Conservation (phyloP, 2,113 vertebrate species). For the Serinus canaria region DNA sequence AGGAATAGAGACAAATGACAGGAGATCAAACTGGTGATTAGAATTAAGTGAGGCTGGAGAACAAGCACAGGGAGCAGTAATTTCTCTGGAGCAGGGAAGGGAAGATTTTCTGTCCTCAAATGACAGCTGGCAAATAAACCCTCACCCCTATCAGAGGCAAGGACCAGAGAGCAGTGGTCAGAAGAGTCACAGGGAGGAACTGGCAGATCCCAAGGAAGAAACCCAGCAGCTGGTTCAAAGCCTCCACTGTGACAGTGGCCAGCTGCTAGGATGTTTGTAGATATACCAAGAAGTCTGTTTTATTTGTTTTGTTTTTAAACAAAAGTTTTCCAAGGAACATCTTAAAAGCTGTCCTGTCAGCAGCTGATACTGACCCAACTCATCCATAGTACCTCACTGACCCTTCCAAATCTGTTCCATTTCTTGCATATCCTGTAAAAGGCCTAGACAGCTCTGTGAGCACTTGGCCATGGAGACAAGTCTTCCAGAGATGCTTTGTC, state of each 20-base stretch:
- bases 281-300: neutral
- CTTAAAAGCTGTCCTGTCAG: neutral
- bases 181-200: neutral
- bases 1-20: neutral
- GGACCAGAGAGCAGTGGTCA: neutral
- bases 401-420: neutral
- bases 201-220: neutral
- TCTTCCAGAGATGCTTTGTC: neutral
- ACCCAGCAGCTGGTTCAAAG: neutral
- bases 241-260: neutral
- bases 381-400: neutral
- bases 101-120: neutral
- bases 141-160: neutral
- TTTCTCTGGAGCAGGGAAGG: neutral
- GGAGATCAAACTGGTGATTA: neutral
- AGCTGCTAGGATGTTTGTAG: neutral
- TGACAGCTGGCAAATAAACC: neutral
- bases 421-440: neutral
- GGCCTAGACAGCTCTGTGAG: neutral
- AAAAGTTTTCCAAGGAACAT: neutral
- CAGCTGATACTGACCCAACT: neutral
- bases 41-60: neutral
- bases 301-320: neutral
- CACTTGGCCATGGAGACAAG: neutral
- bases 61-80: accelerated